phyloP scores from a whole-genome alignment of 2,113 vertebrate genomes.

The Rhizomys pruinosus region DNA sequence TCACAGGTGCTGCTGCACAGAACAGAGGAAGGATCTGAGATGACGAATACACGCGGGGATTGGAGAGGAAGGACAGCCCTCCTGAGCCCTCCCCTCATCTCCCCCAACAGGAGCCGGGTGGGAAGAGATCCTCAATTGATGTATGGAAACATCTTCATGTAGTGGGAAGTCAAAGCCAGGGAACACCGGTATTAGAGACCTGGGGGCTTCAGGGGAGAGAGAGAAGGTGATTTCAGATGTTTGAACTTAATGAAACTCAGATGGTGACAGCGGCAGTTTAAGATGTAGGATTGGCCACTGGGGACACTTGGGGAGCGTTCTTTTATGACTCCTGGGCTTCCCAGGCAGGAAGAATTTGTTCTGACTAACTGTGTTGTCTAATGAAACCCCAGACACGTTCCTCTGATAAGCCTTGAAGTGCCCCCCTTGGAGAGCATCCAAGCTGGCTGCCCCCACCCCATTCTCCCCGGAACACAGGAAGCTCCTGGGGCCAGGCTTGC shows the following conservation, averaged over 20 bases:
- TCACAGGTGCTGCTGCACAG: neutral
- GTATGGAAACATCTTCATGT: neutral
- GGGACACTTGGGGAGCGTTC: neutral
- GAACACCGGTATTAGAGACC: neutral
- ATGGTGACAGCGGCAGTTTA: slow-evolving; percentile 33
- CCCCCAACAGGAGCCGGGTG: neutral
- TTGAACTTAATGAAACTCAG: slow-evolving; percentile 42
- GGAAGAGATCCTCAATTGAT: slow-evolving; percentile 16
- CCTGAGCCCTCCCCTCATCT: neutral
- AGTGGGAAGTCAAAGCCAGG: neutral
- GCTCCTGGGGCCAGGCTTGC: neutral
- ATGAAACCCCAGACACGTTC: neutral
- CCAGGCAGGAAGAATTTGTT: slow-evolving; percentile 15
- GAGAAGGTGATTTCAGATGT: slow-evolving; percentile 46
- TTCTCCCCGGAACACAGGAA: neutral
- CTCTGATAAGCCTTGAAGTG: neutral
- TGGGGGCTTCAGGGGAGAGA: slow-evolving; percentile 54
- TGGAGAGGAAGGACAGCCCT: neutral
- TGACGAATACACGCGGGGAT: neutral
- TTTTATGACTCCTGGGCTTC: neutral
- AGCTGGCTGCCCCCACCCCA: neutral
- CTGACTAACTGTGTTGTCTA: slow-evolving; percentile 20
- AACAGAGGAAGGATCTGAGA: neutral
- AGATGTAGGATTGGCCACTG: neutral
- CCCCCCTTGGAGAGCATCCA: neutral